Percentiles rank a stretch among this genome's conserved stretches.
Conservation (phyloP, 2,888 invertebrate species). For the Endomychus coccineus region DNA sequence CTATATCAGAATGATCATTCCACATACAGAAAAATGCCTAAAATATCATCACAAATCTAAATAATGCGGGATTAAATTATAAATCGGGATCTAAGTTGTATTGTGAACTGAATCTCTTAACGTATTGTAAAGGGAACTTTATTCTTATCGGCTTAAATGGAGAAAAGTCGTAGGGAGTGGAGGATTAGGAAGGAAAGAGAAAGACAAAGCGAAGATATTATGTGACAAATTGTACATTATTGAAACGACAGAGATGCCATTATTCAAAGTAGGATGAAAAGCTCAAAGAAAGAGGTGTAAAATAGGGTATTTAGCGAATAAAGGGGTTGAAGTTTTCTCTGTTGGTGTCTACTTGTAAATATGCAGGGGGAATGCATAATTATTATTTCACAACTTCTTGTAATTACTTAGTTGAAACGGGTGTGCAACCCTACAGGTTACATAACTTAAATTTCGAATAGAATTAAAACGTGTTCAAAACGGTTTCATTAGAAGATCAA, state of each 20-base stretch:
- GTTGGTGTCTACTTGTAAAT: constrained; percentile 16
- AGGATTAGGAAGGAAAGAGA: constrained; percentile 7
- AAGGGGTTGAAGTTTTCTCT: constrained; percentile 34
- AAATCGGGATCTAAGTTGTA: constrained; percentile 6
- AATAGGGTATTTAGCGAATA: constrained; percentile 39
- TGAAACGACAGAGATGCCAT: constrained; percentile 34
- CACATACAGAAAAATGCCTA: too few species aligned
- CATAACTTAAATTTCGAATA: too few species aligned
- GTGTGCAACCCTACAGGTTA: too few species aligned
- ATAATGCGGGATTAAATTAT: background rate
- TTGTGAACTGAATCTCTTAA: constrained; percentile 11
- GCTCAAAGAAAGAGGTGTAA: constrained; percentile 33
- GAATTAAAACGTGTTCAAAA: too few species aligned
- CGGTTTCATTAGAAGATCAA: too few species aligned
- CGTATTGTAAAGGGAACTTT: constrained; percentile 7
- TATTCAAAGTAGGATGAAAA: constrained; percentile 16
- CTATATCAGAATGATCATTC: too few species aligned
- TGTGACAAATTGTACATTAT: constrained; percentile 44
- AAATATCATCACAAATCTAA: background rate
- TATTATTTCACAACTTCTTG: constrained; percentile 17
- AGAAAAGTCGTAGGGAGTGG: constrained; percentile 8
- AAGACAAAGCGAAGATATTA: constrained; percentile 33
- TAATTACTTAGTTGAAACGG: constrained; percentile 15
- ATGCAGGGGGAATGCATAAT: constrained; percentile 18
- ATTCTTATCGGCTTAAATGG: constrained; percentile 14